A percentile compares a stretch with the other conserved stretches of the same genome.
Conservation (phyloP, 2,113 vertebrate species). For the Calyptomena viridis region DNA sequence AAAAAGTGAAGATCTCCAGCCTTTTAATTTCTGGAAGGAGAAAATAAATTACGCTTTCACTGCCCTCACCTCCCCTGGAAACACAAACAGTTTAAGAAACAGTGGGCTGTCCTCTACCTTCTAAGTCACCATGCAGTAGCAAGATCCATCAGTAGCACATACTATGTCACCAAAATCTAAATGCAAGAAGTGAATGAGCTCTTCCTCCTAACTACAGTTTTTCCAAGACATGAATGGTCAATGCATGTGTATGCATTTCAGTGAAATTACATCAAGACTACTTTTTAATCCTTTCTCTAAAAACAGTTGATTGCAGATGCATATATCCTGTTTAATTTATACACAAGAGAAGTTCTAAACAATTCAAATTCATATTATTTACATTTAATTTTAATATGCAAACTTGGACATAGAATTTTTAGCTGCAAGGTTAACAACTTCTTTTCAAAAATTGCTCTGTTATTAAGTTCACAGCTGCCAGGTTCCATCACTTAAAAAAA, state of each 20-base stretch:
- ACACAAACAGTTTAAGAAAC: not conserved
- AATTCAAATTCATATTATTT: not conserved
- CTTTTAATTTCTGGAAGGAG: not conserved
- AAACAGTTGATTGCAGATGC: not conserved
- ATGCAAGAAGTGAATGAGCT: not conserved
- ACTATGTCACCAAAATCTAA: not conserved
- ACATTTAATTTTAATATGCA: not conserved
- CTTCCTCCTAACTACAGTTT: not conserved
- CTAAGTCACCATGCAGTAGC: not conserved
- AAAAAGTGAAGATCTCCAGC: not conserved
- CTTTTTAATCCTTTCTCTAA: not conserved
- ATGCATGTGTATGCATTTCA: not conserved
- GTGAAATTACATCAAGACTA: not conserved
- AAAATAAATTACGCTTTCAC: not conserved
- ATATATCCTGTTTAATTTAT: not conserved
- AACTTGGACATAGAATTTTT: not conserved
- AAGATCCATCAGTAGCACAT: not conserved
- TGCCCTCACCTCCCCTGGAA: not conserved
- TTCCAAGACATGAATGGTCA: not conserved
- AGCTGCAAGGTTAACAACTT: not conserved
- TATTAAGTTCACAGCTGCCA: not conserved
- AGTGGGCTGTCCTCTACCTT: not conserved
- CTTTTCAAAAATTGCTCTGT: not conserved
- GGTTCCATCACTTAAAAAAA: not conserved
- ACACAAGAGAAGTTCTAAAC: not conserved